Base-by-base conservation (phyloP, 2,797 vertebrate species). In the Leuciscus waleckii region DNA sequence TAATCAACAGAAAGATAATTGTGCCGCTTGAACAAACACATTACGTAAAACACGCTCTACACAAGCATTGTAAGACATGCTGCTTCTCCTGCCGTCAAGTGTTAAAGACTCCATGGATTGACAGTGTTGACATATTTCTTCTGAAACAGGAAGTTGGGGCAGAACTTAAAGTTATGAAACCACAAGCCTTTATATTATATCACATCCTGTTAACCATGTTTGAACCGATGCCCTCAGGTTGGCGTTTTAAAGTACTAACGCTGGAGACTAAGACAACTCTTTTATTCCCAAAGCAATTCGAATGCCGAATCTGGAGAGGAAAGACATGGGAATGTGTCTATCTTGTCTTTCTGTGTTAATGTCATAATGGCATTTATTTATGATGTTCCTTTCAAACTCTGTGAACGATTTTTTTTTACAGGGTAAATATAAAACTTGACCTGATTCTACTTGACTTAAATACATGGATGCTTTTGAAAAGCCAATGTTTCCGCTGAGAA, bases 21-120 rank as follows among this genome's bases (percentile, higher is more conserved):
- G 41, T 4, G 5, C 58, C 26, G 3, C 61, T 65, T 21, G 26
- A 37, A 71, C 67, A 51, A 46, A 77, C 61, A 75, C 58, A 61
- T 92, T 92, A 88, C 69, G 80, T 90, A 93, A 93, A 84, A 39
- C 41, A 21, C 5, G 58, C 51, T 56, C 46, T 46, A 37, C 43
- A 69, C 14, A 51, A 51, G 26, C 71, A 74, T 10, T 51, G 17
- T 32, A 74, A 51, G 43, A 74, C 26, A 51, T 7, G 26, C 5
- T 74, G 26, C 26, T 74, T 51, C 51, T 51, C 26, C 17, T 74
- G 26, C 9, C 3, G 71, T 74, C 46, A 19, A 21, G 71, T 35
- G 32, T 51, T 51, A 54, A 75, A 54, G 46, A 54, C 19, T 54
- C 9, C 5, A 11, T 74, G 17, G 8, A 21, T 32, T 32, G 26